These are phyloP conservation scores for Callipepla californica DNA, from an alignment of 2,113 vertebrate genomes.

Conservation along the genomic window DNA sequence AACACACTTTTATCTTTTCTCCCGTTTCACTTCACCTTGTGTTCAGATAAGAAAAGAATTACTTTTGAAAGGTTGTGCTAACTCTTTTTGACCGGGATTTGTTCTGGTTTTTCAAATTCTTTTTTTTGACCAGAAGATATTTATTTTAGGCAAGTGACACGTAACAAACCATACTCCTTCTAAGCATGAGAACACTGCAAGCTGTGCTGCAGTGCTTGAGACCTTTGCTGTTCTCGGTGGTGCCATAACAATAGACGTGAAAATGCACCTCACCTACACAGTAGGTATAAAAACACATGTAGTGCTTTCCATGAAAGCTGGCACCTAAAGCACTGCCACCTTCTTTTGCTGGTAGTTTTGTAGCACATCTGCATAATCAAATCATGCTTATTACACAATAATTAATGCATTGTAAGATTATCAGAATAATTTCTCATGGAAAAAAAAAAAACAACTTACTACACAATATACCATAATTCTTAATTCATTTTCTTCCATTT, in stretches of 20 bases:
- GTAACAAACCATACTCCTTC: background rate
- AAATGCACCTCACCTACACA: background rate
- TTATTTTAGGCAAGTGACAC: background rate
- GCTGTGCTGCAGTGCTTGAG: background rate
- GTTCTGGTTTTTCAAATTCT: background rate
- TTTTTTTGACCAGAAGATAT: background rate
- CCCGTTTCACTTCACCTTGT: background rate
- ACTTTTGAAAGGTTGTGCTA: background rate
- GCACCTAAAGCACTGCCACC: background rate
- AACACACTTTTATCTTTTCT: background rate
- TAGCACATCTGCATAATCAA: background rate
- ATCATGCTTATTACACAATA: background rate
- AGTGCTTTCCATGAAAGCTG: background rate
- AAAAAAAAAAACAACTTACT: background rate
- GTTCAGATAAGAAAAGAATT: background rate
- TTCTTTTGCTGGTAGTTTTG: background rate
- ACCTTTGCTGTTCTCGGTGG: background rate
- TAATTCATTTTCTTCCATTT: conserved; percentile 43
- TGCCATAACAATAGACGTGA: background rate
- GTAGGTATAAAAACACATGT: background rate
- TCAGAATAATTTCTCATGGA: background rate
- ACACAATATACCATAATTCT: background rate
- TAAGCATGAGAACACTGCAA: accelerated
- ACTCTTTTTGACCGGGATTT: background rate
- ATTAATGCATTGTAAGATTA: background rate